Conservation (phyloP, 2,888 invertebrate genomes). For the Erebia ligea region DNA sequence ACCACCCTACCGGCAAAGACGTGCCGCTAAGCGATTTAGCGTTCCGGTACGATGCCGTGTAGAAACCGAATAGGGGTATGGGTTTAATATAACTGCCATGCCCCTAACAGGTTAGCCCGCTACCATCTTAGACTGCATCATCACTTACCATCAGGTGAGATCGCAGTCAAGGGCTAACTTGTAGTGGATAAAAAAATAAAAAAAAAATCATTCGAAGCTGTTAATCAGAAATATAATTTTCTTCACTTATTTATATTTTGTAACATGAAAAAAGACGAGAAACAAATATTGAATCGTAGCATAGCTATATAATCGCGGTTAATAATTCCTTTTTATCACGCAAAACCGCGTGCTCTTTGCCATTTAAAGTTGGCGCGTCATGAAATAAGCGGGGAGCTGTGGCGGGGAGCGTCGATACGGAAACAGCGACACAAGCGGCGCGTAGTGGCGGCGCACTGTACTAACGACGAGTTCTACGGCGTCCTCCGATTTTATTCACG, state of each 20-base stretch:
- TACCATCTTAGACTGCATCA: too few relatives aligned
- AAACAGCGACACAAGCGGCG: slow-evolving; percentile 62
- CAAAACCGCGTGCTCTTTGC: slow-evolving; percentile 3
- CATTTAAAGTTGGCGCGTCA: slow-evolving; percentile 45
- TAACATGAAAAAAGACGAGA: slow-evolving; percentile 11
- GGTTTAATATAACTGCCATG: too few relatives aligned
- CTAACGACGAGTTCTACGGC: slow-evolving; percentile 80
- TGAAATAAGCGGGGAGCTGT: slow-evolving; percentile 47
- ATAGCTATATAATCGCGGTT: not conserved
- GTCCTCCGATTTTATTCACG: slow-evolving; percentile 82
- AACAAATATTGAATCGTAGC: not conserved
- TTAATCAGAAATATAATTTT: not conserved
- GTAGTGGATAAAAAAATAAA: too few relatives aligned
- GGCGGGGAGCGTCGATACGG: slow-evolving; percentile 72
- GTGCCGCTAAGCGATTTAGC: too few relatives aligned
- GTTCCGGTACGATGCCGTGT: too few relatives aligned
- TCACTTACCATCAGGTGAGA: too few relatives aligned
- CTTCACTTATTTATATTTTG: not conserved
- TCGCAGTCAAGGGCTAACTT: too few relatives aligned
- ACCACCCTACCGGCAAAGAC: too few relatives aligned
- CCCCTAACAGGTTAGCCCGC: too few relatives aligned
- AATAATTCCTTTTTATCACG: slow-evolving; percentile 12
- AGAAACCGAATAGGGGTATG: too few relatives aligned
- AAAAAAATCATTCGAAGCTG: not conserved
- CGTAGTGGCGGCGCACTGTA: slow-evolving; percentile 79